Percentiles rank a stretch among this genome's conserved stretches.
Conservation (phyloP, 2,113 vertebrate genomes). For the Cryptotis parvus region DNA sequence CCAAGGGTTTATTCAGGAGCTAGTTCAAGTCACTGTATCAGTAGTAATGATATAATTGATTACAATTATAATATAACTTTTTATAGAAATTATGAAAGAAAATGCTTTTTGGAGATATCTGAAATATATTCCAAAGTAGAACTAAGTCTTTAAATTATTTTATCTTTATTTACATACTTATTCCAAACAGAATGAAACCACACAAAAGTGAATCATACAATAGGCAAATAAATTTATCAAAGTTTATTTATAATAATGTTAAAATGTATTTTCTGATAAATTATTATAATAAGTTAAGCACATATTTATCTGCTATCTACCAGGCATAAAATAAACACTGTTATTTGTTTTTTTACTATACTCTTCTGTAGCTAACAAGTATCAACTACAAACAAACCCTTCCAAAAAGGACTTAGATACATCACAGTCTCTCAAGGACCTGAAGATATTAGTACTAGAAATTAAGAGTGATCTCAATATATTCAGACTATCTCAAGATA, state of each 20-base stretch:
- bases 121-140: slow-evolving; percentile 34
- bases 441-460: background rate
- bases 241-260: background rate
- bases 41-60: background rate
- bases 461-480: no score
- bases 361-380: background rate
- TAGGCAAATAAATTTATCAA: background rate
- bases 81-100: background rate
- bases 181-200: slow-evolving; percentile 33
- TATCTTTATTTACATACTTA: slow-evolving; percentile 6
- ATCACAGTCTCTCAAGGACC: background rate
- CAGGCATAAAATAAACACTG: background rate
- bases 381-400: background rate
- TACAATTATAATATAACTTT: background rate
- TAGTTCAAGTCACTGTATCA: no score
- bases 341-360: slow-evolving; percentile 15
- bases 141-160: background rate
- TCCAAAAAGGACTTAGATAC: background rate
- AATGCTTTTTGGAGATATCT: background rate
- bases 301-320: background rate
- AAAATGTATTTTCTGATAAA: background rate
- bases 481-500: no score
- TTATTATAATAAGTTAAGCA: background rate
- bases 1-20: no score
- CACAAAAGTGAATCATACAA: background rate